Percentiles rank a stretch among this genome's conserved stretches.
Evolutionary conservation across 1,140 invertebrate species (phyloP).

Genomic region (Aphelinus atriplicis): DNA sequence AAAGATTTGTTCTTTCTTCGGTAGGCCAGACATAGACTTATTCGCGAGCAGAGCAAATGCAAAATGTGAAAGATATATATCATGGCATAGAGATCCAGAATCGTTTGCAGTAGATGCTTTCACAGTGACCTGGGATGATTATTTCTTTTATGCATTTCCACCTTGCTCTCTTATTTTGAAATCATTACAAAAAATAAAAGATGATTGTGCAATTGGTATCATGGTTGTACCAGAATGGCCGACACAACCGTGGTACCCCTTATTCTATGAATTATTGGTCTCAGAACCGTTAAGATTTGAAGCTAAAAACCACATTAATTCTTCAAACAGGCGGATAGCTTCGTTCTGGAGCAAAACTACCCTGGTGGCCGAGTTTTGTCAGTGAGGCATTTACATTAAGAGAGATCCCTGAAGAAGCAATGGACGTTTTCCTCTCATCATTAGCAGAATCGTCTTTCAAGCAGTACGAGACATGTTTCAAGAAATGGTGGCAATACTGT

Average conservation of each 20-base stretch:
- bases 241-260: slow-evolving; percentile 34
- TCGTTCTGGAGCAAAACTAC: too few relatives aligned
- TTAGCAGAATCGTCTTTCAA: too few relatives aligned
- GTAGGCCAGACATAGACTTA: slow-evolving; percentile 29
- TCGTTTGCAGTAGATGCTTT: slow-evolving; percentile 32
- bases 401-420: too few relatives aligned
- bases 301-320: too few relatives aligned
- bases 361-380: too few relatives aligned
- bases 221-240: slow-evolving; percentile 30
- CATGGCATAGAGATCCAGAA: slow-evolving; percentile 13
- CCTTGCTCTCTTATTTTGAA: slow-evolving; percentile 45
- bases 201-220: slow-evolving; percentile 32
- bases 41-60: slow-evolving; percentile 35
- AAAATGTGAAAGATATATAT: slow-evolving; percentile 24
- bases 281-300: too few relatives aligned
- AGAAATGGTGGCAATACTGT: too few relatives aligned
- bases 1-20: slow-evolving; percentile 39
- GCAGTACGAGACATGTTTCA: too few relatives aligned
- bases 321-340: too few relatives aligned
- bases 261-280: slow-evolving; percentile 22
- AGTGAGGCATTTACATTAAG: too few relatives aligned
- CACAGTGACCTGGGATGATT: slow-evolving; percentile 41
- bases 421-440: too few relatives aligned
- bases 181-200: slow-evolving; percentile 41
- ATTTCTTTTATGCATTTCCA: slow-evolving; percentile 43